These are phyloP conservation scores for Dallia pectoralis DNA, from an alignment of 2,797 vertebrate genomes.

Conservation along the genomic window DNA sequence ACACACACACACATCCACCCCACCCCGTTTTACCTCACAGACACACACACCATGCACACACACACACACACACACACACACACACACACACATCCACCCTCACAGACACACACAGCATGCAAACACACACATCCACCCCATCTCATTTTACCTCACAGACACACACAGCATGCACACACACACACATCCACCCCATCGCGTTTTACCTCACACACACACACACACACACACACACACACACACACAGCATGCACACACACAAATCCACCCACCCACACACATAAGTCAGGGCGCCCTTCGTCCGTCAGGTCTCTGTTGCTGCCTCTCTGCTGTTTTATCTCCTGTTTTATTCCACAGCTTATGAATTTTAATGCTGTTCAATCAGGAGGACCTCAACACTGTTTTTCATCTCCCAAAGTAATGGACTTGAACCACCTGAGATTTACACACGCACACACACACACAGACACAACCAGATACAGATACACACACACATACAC, in stretches of 20 bases:
- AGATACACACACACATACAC: conserved; percentile 9
- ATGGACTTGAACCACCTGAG: conserved; percentile 79
- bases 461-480: conserved; percentile 20
- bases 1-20: conserved; percentile 6
- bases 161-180: neutral
- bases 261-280: conserved; percentile 39
- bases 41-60: too few relatives aligned
- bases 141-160: neutral
- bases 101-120: too few relatives aligned
- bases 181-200: conserved; percentile 4
- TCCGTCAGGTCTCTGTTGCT: conserved; percentile 21
- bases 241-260: neutral
- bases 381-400: conserved; percentile 73
- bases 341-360: conserved; percentile 76
- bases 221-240: conserved; percentile 40
- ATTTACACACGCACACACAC: conserved; percentile 49
- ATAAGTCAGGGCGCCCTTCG: conserved; percentile 41
- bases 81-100: conserved; percentile 48
- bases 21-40: too few relatives aligned
- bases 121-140: too few relatives aligned
- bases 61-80: too few relatives aligned
- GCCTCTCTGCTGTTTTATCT: conserved; percentile 56
- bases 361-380: conserved; percentile 83
- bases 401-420: conserved; percentile 80
- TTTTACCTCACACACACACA: conserved; percentile 25